phyloP scores from a whole-genome alignment of 2,888 invertebrate genomes.

The Masnerella sp. region DNA sequence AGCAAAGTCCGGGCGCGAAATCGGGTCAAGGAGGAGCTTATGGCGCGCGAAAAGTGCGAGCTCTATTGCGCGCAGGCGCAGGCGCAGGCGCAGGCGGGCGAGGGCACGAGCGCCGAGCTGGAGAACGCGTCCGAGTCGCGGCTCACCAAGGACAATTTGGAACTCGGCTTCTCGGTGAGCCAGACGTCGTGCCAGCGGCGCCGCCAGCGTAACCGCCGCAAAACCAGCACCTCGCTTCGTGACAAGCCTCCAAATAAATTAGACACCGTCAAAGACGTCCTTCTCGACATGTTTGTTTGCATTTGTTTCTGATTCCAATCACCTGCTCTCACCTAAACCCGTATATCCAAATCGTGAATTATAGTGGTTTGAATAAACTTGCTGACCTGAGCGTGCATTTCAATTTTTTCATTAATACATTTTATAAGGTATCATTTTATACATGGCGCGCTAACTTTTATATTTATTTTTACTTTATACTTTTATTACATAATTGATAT shows the following conservation, averaged over 20 bases:
- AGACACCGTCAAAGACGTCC: conserved; percentile 70
- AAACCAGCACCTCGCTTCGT: conserved; percentile 66
- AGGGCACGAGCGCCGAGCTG: conserved; percentile 9
- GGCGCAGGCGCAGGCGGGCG: not conserved
- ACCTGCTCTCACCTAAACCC: no score
- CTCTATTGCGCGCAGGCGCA: conserved; percentile 10
- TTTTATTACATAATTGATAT: no score
- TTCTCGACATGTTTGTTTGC: conserved; percentile 72
- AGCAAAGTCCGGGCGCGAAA: not conserved
- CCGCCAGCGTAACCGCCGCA: conserved; percentile 62
- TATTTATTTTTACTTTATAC: no score
- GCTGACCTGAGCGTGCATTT: no score
- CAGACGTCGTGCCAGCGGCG: conserved; percentile 21
- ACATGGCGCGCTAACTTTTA: no score
- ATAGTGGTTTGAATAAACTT: no score
- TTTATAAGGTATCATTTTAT: no score
- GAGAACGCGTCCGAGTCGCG: conserved; percentile 37
- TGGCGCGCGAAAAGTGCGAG: conserved; percentile 34
- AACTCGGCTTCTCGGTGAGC: conserved; percentile 42
- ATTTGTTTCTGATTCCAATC: conserved; percentile 72
- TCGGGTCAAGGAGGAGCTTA: not conserved
- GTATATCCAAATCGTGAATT: no score
- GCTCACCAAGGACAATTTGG: conserved; percentile 37
- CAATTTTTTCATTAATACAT: no score
- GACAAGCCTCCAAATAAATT: conserved; percentile 70